Conservation (phyloP, 2,888 invertebrate species). For the Eurois occulta region DNA sequence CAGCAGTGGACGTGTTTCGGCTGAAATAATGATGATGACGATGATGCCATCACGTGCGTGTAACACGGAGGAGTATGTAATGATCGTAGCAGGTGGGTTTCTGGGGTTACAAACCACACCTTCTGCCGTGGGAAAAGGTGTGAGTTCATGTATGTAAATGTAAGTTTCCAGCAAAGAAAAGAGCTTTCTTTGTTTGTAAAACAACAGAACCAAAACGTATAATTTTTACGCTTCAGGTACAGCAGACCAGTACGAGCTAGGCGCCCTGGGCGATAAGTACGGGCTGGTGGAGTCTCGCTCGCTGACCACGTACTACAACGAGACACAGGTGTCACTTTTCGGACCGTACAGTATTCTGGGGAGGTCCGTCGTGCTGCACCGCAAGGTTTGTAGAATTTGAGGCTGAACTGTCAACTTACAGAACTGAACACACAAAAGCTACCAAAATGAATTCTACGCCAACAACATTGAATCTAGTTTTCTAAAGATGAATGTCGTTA, state of each 20-base stretch:
- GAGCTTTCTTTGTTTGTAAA: not conserved
- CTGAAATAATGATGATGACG: too few species aligned
- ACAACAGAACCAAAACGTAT: not conserved
- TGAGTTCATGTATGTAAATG: not conserved
- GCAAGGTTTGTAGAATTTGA: slow-evolving; percentile 84
- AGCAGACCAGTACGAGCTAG: slow-evolving; percentile 96
- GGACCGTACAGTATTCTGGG: slow-evolving; percentile 96
- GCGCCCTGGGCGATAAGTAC: slow-evolving; percentile 96
- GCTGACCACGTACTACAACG: slow-evolving; percentile 92
- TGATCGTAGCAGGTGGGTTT: not conserved
- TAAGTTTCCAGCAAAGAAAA: not conserved
- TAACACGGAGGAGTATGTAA: not conserved
- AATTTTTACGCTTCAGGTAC: slow-evolving; percentile 89
- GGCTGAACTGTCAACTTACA: not conserved
- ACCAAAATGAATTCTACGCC: not conserved
- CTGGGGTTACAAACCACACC: too few species aligned
- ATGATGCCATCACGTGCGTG: too few species aligned
- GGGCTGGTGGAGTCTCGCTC: slow-evolving; percentile 92
- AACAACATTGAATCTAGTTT: not conserved
- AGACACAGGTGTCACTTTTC: slow-evolving; percentile 95
- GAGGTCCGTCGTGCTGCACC: slow-evolving; percentile 96
- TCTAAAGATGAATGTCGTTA: not conserved
- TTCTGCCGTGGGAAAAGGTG: too few species aligned
- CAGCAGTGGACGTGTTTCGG: too few species aligned
- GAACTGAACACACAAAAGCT: not conserved